phyloP scores from a whole-genome alignment of 2,113 vertebrate genomes.

The Apteryx mantelli region DNA sequence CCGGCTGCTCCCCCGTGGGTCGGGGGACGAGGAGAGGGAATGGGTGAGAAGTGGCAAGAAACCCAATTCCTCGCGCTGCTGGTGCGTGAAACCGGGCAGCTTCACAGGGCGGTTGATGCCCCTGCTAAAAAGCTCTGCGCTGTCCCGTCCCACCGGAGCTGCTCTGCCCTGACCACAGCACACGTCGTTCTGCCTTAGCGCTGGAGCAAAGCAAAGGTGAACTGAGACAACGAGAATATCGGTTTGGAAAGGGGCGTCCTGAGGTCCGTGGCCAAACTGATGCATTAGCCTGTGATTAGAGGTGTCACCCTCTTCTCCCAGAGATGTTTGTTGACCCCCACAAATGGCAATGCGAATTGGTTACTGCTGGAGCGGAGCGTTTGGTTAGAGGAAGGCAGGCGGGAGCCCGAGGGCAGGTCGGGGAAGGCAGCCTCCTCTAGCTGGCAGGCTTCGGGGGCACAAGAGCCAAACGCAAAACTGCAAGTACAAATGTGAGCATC shows the following conservation, averaged over 20 bases:
- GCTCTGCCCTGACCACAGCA: not conserved
- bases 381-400: not conserved
- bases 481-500: not conserved
- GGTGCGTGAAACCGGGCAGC: not conserved
- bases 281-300: not conserved
- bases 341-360: fast-evolving
- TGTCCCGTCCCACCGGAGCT: fast-evolving
- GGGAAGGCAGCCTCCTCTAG: not conserved
- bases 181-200: not conserved
- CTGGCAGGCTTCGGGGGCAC: not conserved
- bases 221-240: not conserved
- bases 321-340: not conserved
- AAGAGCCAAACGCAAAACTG: fast-evolving
- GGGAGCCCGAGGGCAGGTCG: not conserved
- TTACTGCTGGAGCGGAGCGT: not conserved
- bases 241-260: not conserved
- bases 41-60: not conserved
- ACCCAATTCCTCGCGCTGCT: not conserved
- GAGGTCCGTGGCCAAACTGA: not conserved
- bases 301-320: not conserved
- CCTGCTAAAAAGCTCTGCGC: not conserved
- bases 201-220: not conserved
- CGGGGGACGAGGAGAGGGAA: not conserved
- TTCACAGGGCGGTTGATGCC: not conserved
- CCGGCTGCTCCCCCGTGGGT: not conserved